Evolutionary conservation across 1,140 invertebrate species (phyloP).

Genomic region (Drosophila parvula): DNA sequence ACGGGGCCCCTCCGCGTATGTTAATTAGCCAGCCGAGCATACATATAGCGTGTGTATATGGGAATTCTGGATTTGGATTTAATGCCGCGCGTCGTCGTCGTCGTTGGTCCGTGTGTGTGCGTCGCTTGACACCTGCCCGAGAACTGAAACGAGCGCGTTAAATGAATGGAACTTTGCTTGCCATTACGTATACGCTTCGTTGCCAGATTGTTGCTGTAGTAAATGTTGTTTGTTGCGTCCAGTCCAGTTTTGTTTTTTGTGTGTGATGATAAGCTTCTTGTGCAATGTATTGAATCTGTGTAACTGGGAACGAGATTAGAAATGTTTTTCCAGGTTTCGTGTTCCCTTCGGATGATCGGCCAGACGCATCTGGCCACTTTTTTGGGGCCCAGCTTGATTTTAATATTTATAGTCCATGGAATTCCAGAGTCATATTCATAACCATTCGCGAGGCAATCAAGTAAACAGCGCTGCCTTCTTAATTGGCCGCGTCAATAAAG

Average conservation of each 20-base stretch:
- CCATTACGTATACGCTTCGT: constrained; percentile 60
- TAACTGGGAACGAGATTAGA: constrained; percentile 24
- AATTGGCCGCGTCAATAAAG: constrained; percentile 52
- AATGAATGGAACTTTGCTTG: constrained; percentile 57
- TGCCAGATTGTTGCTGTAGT: constrained; percentile 42
- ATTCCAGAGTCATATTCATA: constrained; percentile 35
- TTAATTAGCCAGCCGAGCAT: constrained; percentile 42
- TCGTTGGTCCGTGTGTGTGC: constrained; percentile 36
- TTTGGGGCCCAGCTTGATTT: constrained; percentile 8
- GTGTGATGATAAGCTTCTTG: constrained; percentile 36
- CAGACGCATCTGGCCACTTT: constrained; percentile 21
- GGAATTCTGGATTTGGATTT: constrained; percentile 34
- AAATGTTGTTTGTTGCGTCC: constrained; percentile 9
- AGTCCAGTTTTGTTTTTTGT: constrained; percentile 19
- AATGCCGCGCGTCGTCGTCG: constrained; percentile 32
- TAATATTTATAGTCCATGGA: constrained; percentile 22
- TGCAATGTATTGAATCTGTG: constrained; percentile 31
- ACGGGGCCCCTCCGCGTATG: constrained; percentile 26
- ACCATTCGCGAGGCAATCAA: constrained; percentile 41
- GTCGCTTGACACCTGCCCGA: constrained; percentile 63
- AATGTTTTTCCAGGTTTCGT: background rate
- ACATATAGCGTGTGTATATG: constrained; percentile 40
- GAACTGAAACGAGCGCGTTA: constrained; percentile 55
- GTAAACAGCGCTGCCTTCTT: constrained; percentile 41
- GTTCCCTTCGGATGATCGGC: background rate